Evolutionary conservation across 2,113 vertebrate genomes (phyloP), one percentile per base, ranked within the genome.

Genomic region (Neodontobutis hainanensis): DNA sequence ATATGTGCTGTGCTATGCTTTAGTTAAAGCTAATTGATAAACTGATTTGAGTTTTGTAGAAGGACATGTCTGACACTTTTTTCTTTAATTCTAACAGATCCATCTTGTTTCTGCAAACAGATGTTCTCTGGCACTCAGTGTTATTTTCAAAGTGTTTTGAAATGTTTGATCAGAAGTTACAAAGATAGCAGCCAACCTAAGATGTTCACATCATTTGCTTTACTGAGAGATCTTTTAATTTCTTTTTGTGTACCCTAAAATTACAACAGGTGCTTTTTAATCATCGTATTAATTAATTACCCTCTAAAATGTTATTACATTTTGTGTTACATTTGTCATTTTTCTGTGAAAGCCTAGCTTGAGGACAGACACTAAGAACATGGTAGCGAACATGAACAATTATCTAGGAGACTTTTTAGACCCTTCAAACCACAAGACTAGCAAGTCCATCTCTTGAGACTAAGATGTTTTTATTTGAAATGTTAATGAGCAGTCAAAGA

Each of bases 101-200:
- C 32, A 63, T 34, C 66, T 55, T 27, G 32, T 45, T 42, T n/a
- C 50, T 19, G 61, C 47, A 52, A 52, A 7, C 8, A 64, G 68
- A 57, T 38, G 66, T 61, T 76, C 43, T 45, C 56, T 50, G 40
- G 9, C 58, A 52, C 74, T 66, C 61, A 3, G 0, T 47, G 34
- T 12, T 52, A 62, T 16, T 71, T 42, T 64, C 34, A 68, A 68
- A 49, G 56, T 56, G 58, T 42, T 4, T 62, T 65, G 60, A 77
- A 68, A 43, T 40, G 60, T 11, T 47, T 46, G 55, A 46, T 48
- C 46, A 63, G 40, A 9, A 43, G 60, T 62, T 48, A 49, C 35
- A 52, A 48, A 61, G 19, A 8, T 9, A 16, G 15, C 19, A 3
- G 56, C 48, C 15, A 45, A 49, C 46, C 36, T 15, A 60, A 53